These are phyloP conservation scores for Rhabditoides inermis DNA, from an alignment of 2,888 invertebrate species.

Conservation along the genomic window DNA sequence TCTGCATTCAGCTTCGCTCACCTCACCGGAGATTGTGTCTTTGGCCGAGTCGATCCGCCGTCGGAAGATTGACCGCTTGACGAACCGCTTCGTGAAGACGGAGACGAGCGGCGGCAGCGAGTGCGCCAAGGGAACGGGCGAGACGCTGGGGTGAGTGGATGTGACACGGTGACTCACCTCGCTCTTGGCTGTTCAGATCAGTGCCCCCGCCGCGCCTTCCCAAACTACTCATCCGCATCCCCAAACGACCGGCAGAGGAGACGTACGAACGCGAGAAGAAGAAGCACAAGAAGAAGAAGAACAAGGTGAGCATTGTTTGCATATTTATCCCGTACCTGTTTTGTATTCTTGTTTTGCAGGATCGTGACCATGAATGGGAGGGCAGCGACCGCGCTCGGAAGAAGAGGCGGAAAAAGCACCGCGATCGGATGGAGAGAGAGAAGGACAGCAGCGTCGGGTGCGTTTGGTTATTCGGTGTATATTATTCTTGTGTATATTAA, in stretches of 20 bases:
- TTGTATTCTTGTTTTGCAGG: too few relatives aligned
- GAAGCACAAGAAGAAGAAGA: conserved; percentile 10
- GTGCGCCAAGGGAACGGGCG: conserved; percentile 15
- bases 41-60: conserved; percentile 18
- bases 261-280: conserved; percentile 8
- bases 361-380: conserved; percentile 16
- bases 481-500: too few relatives aligned
- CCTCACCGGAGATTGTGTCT: conserved; percentile 14
- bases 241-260: conserved; percentile 6
- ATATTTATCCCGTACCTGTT: too few relatives aligned
- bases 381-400: conserved; percentile 7
- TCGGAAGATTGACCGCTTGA: conserved; percentile 9
- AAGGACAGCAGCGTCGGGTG: background rate
- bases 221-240: conserved; percentile 18
- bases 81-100: conserved; percentile 12
- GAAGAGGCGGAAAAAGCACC: conserved; percentile 16
- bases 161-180: background rate
- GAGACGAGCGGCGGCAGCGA: conserved; percentile 10
- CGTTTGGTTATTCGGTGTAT: too few relatives aligned
- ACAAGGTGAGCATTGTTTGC: too few relatives aligned
- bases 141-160: background rate
- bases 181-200: background rate
- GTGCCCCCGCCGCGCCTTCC: conserved; percentile 14
- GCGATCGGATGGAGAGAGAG: conserved; percentile 11
- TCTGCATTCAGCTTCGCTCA: conserved; percentile 4